These are phyloP conservation scores for Todiramphus chloris DNA, from an alignment of 2,113 vertebrate genomes.

Conservation along the genomic window DNA sequence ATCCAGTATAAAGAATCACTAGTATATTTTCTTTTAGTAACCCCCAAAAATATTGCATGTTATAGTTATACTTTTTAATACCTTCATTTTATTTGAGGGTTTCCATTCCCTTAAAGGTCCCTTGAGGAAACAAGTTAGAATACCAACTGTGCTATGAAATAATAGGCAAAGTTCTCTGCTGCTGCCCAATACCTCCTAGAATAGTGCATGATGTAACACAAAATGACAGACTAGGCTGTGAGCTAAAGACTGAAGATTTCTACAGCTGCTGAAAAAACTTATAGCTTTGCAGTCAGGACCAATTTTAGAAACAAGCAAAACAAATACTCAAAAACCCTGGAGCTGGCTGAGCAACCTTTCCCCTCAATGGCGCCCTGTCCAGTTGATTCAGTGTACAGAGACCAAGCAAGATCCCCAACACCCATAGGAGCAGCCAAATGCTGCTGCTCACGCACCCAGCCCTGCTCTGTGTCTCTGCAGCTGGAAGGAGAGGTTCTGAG, in stretches of 20 bases:
- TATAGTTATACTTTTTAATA: neutral
- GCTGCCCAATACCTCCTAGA: neutral
- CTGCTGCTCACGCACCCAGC: neutral
- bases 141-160: neutral
- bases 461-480: neutral
- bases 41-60: neutral
- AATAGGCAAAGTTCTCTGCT: neutral
- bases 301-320: neutral
- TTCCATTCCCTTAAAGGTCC: neutral
- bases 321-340: neutral
- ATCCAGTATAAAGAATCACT: neutral
- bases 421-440: neutral
- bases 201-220: neutral
- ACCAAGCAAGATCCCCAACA: neutral
- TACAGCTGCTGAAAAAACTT: neutral
- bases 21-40: neutral
- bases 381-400: neutral
- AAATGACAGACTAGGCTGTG: neutral
- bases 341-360: neutral
- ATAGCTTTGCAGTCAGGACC: neutral
- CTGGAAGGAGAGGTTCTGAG: neutral
- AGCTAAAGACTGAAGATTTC: neutral
- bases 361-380: neutral
- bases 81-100: neutral
- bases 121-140: neutral